A percentile compares a stretch with the other conserved stretches of the same genome.
These are phyloP conservation scores for Gallinago stenura DNA, from an alignment of 2,797 vertebrate species.

Conservation along the genomic window DNA sequence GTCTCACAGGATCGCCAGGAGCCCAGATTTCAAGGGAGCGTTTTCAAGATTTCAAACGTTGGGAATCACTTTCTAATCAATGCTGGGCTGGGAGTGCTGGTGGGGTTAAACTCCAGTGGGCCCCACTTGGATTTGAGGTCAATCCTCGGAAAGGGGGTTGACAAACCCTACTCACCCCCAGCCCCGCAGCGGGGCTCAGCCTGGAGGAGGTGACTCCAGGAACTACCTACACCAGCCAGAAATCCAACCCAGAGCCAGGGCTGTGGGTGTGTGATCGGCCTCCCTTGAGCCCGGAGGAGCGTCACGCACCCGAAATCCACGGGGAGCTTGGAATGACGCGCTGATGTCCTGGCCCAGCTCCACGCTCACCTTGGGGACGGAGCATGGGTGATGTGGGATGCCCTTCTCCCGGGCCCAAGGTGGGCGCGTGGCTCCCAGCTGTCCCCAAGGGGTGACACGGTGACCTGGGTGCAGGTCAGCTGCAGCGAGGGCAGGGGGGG, in stretches of 20 bases:
- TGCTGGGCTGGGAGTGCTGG: background rate
- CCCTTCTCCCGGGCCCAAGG: background rate
- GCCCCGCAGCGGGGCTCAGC: background rate
- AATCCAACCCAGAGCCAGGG: background rate
- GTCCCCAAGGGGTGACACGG: accelerated
- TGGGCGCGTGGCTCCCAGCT: background rate
- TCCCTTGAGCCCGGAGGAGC: background rate
- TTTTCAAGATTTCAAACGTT: background rate
- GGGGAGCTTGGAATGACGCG: accelerated
- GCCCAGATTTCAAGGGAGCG: background rate
- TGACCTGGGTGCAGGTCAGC: too few relatives aligned
- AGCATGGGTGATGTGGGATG: accelerated
- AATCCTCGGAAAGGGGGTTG: background rate
- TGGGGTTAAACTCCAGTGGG: background rate
- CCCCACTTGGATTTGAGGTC: background rate
- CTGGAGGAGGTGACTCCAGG: background rate
- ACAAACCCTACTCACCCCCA: background rate
- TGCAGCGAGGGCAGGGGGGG: background rate
- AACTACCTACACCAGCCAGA: background rate
- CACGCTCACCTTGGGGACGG: accelerated
- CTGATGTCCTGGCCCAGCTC: background rate
- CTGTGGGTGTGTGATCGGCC: accelerated
- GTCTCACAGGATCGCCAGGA: background rate
- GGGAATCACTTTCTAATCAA: background rate
- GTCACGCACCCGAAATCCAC: background rate